Conservation (phyloP, 2,113 vertebrate species). For the Okapia johnstoni region DNA sequence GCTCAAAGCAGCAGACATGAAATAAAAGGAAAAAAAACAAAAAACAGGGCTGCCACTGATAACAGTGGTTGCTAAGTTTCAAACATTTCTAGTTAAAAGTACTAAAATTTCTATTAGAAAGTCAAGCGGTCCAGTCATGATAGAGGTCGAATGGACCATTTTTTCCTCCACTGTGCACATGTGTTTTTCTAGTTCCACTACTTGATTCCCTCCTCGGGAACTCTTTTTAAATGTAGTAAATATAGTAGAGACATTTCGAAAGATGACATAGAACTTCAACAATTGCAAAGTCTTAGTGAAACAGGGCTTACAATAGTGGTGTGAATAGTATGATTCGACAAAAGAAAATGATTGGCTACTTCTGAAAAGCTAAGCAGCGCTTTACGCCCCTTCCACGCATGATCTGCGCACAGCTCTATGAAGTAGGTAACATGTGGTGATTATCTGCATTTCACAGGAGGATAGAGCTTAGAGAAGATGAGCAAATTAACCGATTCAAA, state of each 20-base stretch:
- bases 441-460: background rate
- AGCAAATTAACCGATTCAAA: background rate
- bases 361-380: background rate
- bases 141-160: background rate
- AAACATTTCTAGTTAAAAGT: conserved; percentile 41
- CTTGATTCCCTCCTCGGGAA: background rate
- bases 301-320: fast-evolving
- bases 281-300: background rate
- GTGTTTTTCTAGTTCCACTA: background rate
- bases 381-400: background rate
- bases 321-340: background rate
- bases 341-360: background rate
- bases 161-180: background rate
- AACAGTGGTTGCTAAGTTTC: background rate
- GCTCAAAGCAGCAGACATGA: background rate
- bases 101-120: background rate
- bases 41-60: background rate
- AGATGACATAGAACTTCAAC: background rate
- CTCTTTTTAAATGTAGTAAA: conserved; percentile 26
- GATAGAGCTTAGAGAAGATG: background rate
- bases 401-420: background rate
- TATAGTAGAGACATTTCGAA: background rate
- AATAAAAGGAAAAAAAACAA: background rate
- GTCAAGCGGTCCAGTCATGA: background rate
- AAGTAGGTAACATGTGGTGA: background rate